phyloP scores from a whole-genome alignment of 64 coral and sea anemone species.

The Orbicella faveolata region DNA sequence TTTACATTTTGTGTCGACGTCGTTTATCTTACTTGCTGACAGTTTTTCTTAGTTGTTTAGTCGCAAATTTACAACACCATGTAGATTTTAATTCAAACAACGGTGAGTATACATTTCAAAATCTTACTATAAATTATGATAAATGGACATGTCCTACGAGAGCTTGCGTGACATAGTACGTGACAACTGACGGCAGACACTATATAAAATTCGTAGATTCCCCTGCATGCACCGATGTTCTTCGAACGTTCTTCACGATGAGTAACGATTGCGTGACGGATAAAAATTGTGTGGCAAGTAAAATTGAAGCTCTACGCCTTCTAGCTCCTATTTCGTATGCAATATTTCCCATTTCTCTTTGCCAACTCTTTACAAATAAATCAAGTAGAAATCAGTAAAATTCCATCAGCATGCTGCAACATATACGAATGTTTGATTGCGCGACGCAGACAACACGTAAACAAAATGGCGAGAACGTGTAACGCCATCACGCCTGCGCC shows the following conservation, averaged over 20 bases:
- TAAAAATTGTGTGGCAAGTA: not conserved
- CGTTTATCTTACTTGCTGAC: no score
- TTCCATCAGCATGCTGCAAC: not conserved
- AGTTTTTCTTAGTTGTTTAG: no score
- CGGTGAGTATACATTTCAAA: no score
- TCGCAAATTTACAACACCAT: no score
- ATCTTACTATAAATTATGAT: no score
- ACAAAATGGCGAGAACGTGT: conserved; percentile 22
- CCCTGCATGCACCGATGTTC: not conserved
- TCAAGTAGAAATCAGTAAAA: not conserved
- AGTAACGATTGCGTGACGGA: not conserved
- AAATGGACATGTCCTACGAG: no score
- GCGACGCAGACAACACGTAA: conserved; percentile 5
- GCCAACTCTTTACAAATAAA: not conserved
- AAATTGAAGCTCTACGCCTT: not conserved
- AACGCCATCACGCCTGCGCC: not conserved
- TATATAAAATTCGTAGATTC: no score
- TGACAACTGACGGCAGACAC: no score
- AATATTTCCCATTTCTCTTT: not conserved
- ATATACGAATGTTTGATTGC: conserved; percentile 31
- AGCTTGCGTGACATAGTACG: no score
- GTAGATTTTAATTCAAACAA: no score
- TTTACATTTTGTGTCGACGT: no score
- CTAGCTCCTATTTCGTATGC: not conserved
- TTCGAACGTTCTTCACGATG: not conserved